Conservation (phyloP, 2,113 vertebrate genomes). For the Channa maculata region DNA sequence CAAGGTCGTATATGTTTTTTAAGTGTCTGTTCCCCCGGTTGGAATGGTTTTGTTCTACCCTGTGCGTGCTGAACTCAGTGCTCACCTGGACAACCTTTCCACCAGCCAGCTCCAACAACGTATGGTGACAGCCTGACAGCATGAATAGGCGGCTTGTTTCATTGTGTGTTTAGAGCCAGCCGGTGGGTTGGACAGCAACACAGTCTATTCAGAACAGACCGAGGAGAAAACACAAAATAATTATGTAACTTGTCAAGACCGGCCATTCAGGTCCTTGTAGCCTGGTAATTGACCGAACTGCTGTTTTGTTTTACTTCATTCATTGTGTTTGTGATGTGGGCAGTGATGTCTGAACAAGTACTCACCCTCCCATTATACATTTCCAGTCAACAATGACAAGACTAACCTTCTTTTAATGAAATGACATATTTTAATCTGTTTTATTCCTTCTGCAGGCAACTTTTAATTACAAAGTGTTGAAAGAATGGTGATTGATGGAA, state of each 20-base stretch:
- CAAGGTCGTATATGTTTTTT: too few relatives aligned
- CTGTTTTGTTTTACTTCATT: background rate
- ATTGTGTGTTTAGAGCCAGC: conserved; percentile 38
- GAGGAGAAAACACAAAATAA: background rate
- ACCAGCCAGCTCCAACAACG: background rate
- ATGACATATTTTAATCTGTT: too few relatives aligned
- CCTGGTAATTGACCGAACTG: background rate
- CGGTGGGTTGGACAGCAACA: conserved; percentile 7
- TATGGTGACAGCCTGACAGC: background rate
- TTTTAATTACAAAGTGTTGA: too few relatives aligned
- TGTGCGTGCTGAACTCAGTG: background rate
- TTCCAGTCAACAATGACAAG: too few relatives aligned
- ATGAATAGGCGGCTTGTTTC: conserved; percentile 62
- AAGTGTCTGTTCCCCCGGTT: too few relatives aligned
- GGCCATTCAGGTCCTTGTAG: background rate
- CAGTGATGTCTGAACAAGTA: background rate
- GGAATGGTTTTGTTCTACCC: background rate
- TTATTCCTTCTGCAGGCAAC: too few relatives aligned
- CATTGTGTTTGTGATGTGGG: background rate
- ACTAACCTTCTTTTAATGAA: too few relatives aligned
- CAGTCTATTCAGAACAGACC: background rate
- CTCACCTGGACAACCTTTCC: conserved; percentile 27
- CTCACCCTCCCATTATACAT: too few relatives aligned
- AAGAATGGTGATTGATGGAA: too few relatives aligned
- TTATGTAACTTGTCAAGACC: conserved; percentile 1